Evolutionary conservation across 2,113 vertebrate genomes (phyloP), one percentile per base, ranked within the genome.

Genomic region (Athene noctua): DNA sequence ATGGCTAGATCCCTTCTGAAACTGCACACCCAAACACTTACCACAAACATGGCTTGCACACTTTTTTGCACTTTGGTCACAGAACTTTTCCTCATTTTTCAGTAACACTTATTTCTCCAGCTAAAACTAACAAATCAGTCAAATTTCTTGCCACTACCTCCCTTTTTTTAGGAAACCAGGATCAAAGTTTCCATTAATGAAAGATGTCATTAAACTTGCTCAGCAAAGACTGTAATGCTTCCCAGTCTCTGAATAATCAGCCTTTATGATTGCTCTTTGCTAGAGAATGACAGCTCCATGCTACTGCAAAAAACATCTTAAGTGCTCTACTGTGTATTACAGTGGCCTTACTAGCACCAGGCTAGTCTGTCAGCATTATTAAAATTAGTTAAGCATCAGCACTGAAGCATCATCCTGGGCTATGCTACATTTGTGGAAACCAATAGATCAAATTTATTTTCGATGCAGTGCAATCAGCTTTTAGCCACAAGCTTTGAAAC

Each of bases 391-490:
- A 92, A 86, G 87, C 95, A 94, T 94, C 95, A 92, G 85, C 95
- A 90, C 88, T 79, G 92, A 96, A 92, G 91, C 91, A 92, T 91
- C 79, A 84, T 94, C 66, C 93, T 30, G 6, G 77, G 47, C 93
- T 94, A 78, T 25, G 63, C 79, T 75, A 88, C 93, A 95, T 92
- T 55, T 80, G 96, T 94, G 92, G 92, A 96, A 95, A 90, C 94
- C 94, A 74, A 96, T 96, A 96, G 97, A 94, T 93, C 97, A 95
- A 97, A 97, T 94, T 96, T 78, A 95, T 96, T 96, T 94, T 96
- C 77, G 88, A 97, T 57, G 40, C 90, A 90, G 75, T 61, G 85
- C 95, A 96, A 96, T 96, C 93, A 81, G 94, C 96, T 94, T 95
- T 94, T 90, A 96, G 92, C 82, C 94, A 96, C 85, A 92, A 95